phyloP scores from a whole-genome alignment of 1,140 invertebrate genomes.

The Penaeus chinensis region DNA sequence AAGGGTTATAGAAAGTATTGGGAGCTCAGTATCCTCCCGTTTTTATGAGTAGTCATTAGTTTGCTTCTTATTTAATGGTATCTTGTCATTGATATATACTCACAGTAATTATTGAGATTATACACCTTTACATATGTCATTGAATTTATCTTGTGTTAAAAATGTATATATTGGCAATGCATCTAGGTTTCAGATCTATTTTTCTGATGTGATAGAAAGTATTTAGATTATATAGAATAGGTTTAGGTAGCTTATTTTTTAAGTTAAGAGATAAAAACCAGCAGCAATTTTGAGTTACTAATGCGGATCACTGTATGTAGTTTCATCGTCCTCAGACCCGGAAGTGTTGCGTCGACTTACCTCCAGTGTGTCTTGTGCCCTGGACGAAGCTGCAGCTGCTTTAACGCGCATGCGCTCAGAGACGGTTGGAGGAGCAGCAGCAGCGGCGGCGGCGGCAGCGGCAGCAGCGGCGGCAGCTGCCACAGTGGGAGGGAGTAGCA shows the following conservation, averaged over 20 bases:
- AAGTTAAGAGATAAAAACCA: conserved; percentile 67
- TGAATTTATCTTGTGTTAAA: no score
- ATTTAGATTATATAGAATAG: conserved; percentile 4
- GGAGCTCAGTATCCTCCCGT: no score
- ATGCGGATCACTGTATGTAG: conserved; percentile 46
- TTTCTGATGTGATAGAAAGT: not conserved
- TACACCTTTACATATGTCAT: no score
- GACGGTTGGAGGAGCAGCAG: conserved; percentile 69
- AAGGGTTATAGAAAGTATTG: no score
- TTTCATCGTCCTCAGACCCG: conserved; percentile 68
- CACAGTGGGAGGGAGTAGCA: conserved; percentile 63
- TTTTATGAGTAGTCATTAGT: no score
- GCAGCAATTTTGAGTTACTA: conserved; percentile 33
- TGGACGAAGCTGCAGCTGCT: conserved; percentile 95
- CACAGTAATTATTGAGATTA: no score
- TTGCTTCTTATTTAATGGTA: no score
- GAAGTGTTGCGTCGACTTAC: conserved; percentile 70
- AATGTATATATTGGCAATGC: no score
- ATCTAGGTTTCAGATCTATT: not conserved
- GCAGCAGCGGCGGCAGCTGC: conserved; percentile 59
- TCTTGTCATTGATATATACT: no score
- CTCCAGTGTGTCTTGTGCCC: conserved; percentile 82
- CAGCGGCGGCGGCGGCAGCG: conserved; percentile 46
- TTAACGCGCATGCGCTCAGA: conserved; percentile 93
- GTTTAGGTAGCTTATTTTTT: conserved; percentile 6